Conservation (phyloP, 2,797 vertebrate species). For the Brachyalestes nurse region DNA sequence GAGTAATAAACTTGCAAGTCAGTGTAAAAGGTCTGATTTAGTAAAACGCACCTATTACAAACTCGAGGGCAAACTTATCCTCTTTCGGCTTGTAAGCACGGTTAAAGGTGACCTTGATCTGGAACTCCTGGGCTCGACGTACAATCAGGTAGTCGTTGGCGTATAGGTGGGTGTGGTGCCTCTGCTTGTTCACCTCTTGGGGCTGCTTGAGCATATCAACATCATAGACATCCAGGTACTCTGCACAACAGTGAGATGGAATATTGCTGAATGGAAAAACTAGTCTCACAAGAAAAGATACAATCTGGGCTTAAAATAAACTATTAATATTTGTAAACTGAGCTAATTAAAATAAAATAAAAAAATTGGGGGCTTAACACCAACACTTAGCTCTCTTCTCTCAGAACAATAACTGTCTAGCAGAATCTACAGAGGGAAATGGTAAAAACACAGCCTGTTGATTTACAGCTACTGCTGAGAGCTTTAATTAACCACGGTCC, state of each 20-base stretch:
- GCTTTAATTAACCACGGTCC: too few relatives aligned
- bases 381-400: too few relatives aligned
- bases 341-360: too few relatives aligned
- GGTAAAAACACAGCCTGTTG: too few relatives aligned
- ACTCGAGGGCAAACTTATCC: constrained; percentile 89
- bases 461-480: too few relatives aligned
- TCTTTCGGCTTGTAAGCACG: constrained; percentile 79
- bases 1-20: background rate
- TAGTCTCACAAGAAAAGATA: too few relatives aligned
- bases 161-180: constrained; percentile 85
- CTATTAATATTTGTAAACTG: too few relatives aligned
- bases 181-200: constrained; percentile 80
- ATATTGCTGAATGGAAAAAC: background rate
- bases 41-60: constrained; percentile 83
- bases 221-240: constrained; percentile 79
- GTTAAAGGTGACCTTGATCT: constrained; percentile 83
- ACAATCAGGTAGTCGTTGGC: constrained; percentile 81
- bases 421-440: too few relatives aligned
- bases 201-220: constrained; percentile 80
- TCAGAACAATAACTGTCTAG: too few relatives aligned
- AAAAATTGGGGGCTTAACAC: too few relatives aligned
- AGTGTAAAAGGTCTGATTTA: background rate
- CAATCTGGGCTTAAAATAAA: too few relatives aligned
- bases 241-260: constrained; percentile 64
- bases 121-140: constrained; percentile 89